Conservation (phyloP, 1,140 invertebrate species). For the Bombus confusus region DNA sequence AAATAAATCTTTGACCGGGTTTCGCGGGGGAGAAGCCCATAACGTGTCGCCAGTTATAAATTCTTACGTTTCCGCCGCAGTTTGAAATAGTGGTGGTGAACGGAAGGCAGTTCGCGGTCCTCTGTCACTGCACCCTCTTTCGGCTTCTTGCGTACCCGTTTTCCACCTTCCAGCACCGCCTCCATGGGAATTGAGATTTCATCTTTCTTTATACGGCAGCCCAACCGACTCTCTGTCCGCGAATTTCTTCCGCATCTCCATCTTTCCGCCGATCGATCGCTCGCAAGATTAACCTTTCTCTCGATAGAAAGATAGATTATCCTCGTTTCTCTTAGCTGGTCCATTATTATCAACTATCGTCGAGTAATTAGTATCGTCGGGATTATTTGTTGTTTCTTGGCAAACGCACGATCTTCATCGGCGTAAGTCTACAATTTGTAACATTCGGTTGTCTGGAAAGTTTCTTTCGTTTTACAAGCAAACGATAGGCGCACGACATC, state of each 20-base stretch:
- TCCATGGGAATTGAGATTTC: constrained; percentile 25
- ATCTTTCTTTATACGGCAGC: neutral
- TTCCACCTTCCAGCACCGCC: neutral
- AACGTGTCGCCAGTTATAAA: constrained; percentile 63
- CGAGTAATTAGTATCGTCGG: too few relatives aligned
- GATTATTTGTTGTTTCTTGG: too few relatives aligned
- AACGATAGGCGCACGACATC: too few relatives aligned
- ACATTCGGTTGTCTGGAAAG: too few relatives aligned
- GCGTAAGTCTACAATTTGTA: too few relatives aligned
- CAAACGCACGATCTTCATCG: too few relatives aligned
- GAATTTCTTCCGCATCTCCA: neutral
- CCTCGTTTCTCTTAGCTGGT: neutral
- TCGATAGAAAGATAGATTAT: neutral
- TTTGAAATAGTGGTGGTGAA: constrained; percentile 43
- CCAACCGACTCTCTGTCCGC: neutral
- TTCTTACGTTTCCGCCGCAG: constrained; percentile 52
- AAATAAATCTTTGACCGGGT: constrained; percentile 56
- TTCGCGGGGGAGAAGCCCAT: constrained; percentile 29
- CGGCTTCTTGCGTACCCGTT: constrained; percentile 19
- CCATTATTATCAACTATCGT: too few relatives aligned
- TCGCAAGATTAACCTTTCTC: neutral
- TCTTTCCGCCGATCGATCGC: neutral
- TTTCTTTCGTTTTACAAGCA: too few relatives aligned
- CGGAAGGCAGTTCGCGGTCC: constrained; percentile 24
- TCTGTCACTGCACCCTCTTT: constrained; percentile 19